Evolutionary conservation across 2,113 vertebrate genomes (phyloP), one percentile per base, ranked within the genome.

Genomic region (Serinus canaria): DNA sequence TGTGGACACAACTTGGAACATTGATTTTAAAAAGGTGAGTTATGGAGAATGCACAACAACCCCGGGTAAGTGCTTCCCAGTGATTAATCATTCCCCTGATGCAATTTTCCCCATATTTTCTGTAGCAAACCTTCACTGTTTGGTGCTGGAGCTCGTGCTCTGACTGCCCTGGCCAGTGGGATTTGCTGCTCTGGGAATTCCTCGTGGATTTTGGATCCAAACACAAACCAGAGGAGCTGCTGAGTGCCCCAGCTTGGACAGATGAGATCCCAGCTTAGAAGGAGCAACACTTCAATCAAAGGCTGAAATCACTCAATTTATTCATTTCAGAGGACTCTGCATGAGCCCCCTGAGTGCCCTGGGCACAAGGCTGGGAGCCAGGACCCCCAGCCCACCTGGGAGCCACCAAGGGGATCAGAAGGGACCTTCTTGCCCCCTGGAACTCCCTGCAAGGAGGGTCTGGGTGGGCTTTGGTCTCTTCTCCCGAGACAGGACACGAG

Each of bases 131-230:
- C 27, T 14, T 20, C 33, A 1, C 12, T 7, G 2, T 12, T 13
- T 20, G 58, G 17, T 21, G 62, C 72, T 25, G 67, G 79, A 24
- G 25, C 17, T 20, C 0, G 3, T 4, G 7, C 47, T 78, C n/a
- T 11, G 1, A 0, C 43, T 10, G 33, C 15, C 30, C 78, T 0
- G 4, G 23, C 31, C 56, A 28, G 20, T 0, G 69, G 85, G 50
- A 60, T 78, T 46, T 16, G 69, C 69, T 35, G 68, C 77, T 73
- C 13, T 0, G 11, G 5, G 68, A 50, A n/a, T 47, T 72, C 16
- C 2, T 47, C 0, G 0, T 0, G 12, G 70, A 1, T 10, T 66
- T 35, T 21, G 72, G 47, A 49, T 53, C 19, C 5, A 2, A 44
- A 50, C 79, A 37, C 33, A 15, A 15, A 37, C 15, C 44, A 44